Conservation (phyloP, 2,113 vertebrate genomes). For the Pseudonaja textilis region DNA sequence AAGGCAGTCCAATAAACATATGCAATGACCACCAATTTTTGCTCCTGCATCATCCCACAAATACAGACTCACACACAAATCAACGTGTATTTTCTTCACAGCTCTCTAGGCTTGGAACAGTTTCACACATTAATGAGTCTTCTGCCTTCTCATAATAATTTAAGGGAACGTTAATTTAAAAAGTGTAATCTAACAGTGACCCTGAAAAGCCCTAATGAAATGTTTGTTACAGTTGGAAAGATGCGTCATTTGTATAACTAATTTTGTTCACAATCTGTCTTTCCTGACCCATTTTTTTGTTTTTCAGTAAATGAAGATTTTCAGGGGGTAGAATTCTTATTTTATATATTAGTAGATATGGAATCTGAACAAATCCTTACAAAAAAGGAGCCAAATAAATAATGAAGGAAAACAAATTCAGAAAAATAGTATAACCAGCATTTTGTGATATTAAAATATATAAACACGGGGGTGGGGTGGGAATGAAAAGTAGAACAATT, state of each 20-base stretch:
- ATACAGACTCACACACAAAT: not conserved
- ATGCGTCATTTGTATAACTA: not conserved
- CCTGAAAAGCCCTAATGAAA: not conserved
- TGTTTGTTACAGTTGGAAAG: not conserved
- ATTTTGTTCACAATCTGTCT: not conserved
- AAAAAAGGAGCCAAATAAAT: not conserved
- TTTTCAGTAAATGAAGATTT: not conserved
- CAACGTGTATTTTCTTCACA: not conserved
- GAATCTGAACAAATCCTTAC: not conserved
- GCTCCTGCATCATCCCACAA: not conserved
- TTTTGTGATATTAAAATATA: not conserved
- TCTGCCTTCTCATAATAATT: slow-evolving; percentile 1
- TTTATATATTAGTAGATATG: not conserved
- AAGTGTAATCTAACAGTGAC: slow-evolving; percentile 2
- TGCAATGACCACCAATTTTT: not conserved
- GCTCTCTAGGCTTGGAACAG: not conserved
- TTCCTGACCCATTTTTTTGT: not conserved
- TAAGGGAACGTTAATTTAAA: slow-evolving; percentile 21
- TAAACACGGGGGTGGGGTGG: not conserved
- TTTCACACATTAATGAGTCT: slow-evolving; percentile 26
- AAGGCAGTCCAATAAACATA: not conserved
- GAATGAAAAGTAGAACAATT: not conserved
- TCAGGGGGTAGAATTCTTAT: not conserved
- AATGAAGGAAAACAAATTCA: not conserved
- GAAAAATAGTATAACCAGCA: not conserved